Evolutionary conservation across 2,888 invertebrate species (phyloP), one percentile per base, ranked within the genome.

Genomic region (Chelonus formosanus): DNA sequence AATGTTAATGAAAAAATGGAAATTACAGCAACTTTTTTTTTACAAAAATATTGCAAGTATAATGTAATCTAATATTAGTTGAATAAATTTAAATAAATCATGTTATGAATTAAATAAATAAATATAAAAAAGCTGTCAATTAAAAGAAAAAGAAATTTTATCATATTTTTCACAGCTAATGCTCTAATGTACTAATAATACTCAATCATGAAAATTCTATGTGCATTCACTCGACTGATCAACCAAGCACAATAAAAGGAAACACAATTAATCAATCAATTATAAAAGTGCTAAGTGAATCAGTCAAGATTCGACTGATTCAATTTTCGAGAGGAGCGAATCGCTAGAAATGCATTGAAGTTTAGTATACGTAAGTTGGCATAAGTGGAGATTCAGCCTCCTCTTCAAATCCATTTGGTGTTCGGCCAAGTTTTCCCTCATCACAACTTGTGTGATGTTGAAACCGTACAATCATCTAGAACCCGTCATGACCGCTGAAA

Each of bases 351-450:
- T 52, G 63, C 43, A 66, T 36, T 54, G 54, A 36, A 59, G 55
- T 64, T 64, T 67, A 50, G 70, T 68, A 69, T 72, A 74, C 74
- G 77, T 77, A 76, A 77, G 73, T 76, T 74, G 76, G 77, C 80
- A 82, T 82, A 80, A 80, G 80, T 78, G 78, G 78, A 77, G 77
- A 79, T 79, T 79, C 76, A 74, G 75, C 73, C 61, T 60, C 60
- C 48, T 36, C 58, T 50, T 59, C 44, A 65, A 67, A 63, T 61
- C 59, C 63, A 65, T 55, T 60, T 70, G 72, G 72, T 70, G 54
- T 56, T 52, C 47, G 53, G 66, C 72, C 69, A 70, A 69, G 63
- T 72, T 72, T 20, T 65, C 61, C 63, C 35, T 54, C 67, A 70
- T 70, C 45, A n/a, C 35, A 34, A 44, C 55, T 56, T 56, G 32